A percentile compares a stretch with the other conserved stretches of the same genome.
These are phyloP conservation scores for Eulemur coronatus DNA, from an alignment of 2,797 vertebrate species.

Conservation along the genomic window DNA sequence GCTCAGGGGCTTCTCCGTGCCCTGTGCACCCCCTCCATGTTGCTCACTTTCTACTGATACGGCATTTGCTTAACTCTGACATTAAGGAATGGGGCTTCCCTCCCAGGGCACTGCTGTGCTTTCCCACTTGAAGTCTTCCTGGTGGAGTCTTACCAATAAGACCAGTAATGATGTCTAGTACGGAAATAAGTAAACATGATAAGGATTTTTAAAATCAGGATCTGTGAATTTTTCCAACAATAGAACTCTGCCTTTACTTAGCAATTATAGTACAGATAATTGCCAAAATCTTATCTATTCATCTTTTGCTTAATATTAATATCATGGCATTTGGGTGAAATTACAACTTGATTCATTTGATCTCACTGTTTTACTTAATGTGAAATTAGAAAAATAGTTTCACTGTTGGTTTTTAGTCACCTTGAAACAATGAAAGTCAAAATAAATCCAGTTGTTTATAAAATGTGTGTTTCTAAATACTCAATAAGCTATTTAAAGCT, in stretches of 20 bases:
- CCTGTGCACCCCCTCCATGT: rapidly evolving
- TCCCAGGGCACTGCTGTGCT: background rate
- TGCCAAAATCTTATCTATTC: background rate
- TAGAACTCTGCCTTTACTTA: background rate
- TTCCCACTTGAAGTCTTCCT: background rate
- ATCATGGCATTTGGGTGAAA: background rate
- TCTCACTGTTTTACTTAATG: background rate
- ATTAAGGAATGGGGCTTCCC: too few species aligned
- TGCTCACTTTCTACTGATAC: rapidly evolving
- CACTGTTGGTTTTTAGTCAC: background rate
- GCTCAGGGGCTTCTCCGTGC: rapidly evolving
- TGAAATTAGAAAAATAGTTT: background rate
- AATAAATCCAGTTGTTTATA: constrained; percentile 26
- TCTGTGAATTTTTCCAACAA: background rate
- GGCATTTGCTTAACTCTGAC: rapidly evolving
- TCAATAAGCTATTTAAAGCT: constrained; percentile 41
- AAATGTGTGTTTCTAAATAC: constrained; percentile 55
- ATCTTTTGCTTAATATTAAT: background rate
- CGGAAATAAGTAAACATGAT: background rate
- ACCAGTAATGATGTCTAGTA: background rate
- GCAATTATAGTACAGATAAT: background rate
- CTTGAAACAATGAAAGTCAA: constrained; percentile 45
- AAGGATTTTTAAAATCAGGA: background rate
- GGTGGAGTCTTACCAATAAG: background rate
- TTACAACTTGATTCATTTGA: background rate